These are phyloP conservation scores for Cyprichromis sp. DNA, from an alignment of 2,113 vertebrate species.

Conservation along the genomic window DNA sequence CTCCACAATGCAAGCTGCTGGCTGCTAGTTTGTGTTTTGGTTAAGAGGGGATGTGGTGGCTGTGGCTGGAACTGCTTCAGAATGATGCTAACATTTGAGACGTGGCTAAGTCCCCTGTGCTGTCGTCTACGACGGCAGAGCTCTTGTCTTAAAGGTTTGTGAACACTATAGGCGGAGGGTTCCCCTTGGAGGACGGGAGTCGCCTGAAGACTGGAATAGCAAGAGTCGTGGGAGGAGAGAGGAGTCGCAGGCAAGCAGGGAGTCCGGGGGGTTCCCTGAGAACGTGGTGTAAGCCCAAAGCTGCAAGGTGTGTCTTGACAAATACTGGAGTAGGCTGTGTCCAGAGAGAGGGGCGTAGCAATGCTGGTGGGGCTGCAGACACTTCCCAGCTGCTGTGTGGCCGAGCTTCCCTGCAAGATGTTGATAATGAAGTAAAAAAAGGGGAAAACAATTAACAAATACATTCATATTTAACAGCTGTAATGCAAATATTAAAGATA, in stretches of 20 bases:
- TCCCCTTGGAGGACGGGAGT: slow-evolving; percentile 82
- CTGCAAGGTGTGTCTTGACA: slow-evolving; percentile 92
- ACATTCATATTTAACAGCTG: neutral
- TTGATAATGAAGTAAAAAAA: neutral
- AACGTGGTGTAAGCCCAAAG: slow-evolving; percentile 82
- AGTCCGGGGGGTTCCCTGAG: slow-evolving; percentile 85
- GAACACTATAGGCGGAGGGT: slow-evolving; percentile 20
- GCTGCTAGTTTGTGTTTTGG: slow-evolving; percentile 49
- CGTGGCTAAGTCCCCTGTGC: slow-evolving; percentile 50
- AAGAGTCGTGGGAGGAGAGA: slow-evolving; percentile 86
- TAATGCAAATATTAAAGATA: neutral
- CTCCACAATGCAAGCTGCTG: slow-evolving; percentile 73
- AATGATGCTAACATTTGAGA: slow-evolving; percentile 65
- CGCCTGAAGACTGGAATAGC: slow-evolving; percentile 87
- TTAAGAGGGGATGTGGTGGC: neutral
- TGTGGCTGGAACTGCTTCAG: slow-evolving; percentile 71
- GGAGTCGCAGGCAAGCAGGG: slow-evolving; percentile 80
- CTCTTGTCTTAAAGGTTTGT: slow-evolving; percentile 29
- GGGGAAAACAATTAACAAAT: neutral
- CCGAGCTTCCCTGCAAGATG: slow-evolving; percentile 47
- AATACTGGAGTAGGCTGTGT: slow-evolving; percentile 95
- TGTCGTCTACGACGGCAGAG: slow-evolving; percentile 33
- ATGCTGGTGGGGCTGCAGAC: slow-evolving; percentile 82
- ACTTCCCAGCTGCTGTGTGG: slow-evolving; percentile 62
- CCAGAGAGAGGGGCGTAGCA: slow-evolving; percentile 87